These are phyloP conservation scores for Cichlasoma orientale DNA, from an alignment of 2,797 vertebrate genomes.

Conservation along the genomic window DNA sequence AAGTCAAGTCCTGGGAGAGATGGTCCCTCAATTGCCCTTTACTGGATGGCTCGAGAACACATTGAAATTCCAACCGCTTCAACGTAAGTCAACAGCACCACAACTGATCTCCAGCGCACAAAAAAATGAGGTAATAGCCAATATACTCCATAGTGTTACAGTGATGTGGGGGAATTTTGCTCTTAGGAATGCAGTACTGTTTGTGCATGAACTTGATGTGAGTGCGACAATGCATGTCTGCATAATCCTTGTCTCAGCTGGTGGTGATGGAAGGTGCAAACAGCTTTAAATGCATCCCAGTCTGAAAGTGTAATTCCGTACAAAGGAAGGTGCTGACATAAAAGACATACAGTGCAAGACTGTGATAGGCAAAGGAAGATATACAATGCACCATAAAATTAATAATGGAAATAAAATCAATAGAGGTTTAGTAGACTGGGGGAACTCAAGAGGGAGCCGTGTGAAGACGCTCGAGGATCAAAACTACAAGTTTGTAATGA, in stretches of 20 bases:
- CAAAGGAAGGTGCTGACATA: not conserved
- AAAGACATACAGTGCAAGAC: not conserved
- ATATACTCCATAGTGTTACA: not conserved
- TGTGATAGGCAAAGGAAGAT: not conserved
- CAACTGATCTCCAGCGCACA: not conserved
- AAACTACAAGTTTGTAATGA: not conserved
- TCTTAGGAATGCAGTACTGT: not conserved
- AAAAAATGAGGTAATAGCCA: slow-evolving; percentile 24
- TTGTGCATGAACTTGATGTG: not conserved
- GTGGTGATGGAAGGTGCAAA: not conserved
- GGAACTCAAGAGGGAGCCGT: no score
- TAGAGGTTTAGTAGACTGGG: not conserved
- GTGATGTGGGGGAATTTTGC: not conserved
- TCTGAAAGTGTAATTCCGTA: not conserved
- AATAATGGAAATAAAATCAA: slow-evolving; percentile 1
- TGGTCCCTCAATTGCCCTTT: slow-evolving; percentile 59
- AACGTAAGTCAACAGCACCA: slow-evolving; percentile 46
- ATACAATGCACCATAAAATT: not conserved
- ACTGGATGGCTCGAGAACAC: slow-evolving; percentile 44
- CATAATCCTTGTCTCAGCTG: not conserved
- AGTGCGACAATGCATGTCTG: not conserved
- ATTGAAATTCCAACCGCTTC: slow-evolving; percentile 51
- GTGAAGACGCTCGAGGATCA: not conserved
- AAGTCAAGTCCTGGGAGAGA: slow-evolving; percentile 47
- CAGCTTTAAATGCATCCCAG: not conserved